Evolutionary conservation across 1,140 invertebrate genomes (phyloP), one percentile per base, ranked within the genome.

Genomic region (Nephotettix cincticeps): DNA sequence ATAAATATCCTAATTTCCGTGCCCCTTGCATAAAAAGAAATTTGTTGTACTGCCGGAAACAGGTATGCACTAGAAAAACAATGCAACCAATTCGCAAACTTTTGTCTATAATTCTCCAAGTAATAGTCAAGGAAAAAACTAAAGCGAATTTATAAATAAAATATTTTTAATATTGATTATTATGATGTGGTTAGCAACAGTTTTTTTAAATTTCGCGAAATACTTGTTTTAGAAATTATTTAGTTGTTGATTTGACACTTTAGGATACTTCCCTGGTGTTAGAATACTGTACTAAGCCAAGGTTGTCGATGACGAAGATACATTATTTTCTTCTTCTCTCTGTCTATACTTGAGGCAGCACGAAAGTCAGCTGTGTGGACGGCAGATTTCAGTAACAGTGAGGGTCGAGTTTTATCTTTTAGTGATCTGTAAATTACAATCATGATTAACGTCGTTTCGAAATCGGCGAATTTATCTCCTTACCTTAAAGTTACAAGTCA

Each of bases 361-460:
- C n/a, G 6, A 40, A 40, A 51, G 21, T 51, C 47, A 51, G 47
- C 47, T 51, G 47, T 51, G n/a, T n/a, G n/a, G n/a, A n/a, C n/a
- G n/a, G n/a, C n/a, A n/a, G n/a, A n/a, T n/a, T n/a, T n/a, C n/a
- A n/a, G n/a, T n/a, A n/a, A n/a, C n/a, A n/a, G n/a, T n/a, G 14
- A 36, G 32, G 32, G 32, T 36, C 32, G 47, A 51, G 47, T 51
- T 4, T 9, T 6, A 21, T 3, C 47, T 11, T 9, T 19, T 17
- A 3, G 3, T 19, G 47, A n/a, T 21, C 21, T 3, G 47, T 19
- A 63, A 71, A 40, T 30, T 73, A 56, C 71, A 40, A 73, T 65
- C 72, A 71, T 73, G 77, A 90, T 91, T 84, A 90, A 87, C 81
- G 86, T 87, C 32, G 87, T 89, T 61, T 81, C 87, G 61, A 87